Percentiles rank a stretch among this genome's conserved stretches.
Evolutionary conservation across 2,113 vertebrate genomes (phyloP).

Genomic region (Chionodraco myersi): DNA sequence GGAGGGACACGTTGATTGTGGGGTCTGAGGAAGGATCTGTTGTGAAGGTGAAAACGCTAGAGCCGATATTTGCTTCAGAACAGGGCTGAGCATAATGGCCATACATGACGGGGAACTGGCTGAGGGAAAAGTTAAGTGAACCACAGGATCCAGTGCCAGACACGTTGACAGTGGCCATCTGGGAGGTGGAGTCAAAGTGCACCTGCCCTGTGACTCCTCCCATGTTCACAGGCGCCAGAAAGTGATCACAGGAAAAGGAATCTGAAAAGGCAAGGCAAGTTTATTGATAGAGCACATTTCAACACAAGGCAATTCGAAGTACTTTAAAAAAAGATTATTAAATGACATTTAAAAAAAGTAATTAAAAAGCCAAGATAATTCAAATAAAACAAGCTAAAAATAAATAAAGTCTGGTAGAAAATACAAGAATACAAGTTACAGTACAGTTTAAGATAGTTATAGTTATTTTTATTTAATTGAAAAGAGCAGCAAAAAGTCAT

Average conservation of each 20-base stretch:
- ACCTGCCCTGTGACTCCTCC: conserved; percentile 80
- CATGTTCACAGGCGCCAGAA: conserved; percentile 82
- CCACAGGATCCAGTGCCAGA: conserved; percentile 69
- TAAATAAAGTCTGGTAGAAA: no score
- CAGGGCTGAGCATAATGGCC: conserved; percentile 81
- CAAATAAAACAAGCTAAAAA: no score
- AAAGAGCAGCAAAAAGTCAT: no score
- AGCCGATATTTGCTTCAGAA: conserved; percentile 73
- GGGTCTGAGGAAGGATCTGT: conserved; percentile 9
- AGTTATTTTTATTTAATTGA: no score
- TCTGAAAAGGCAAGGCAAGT: conserved; percentile 60
- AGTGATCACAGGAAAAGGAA: conserved; percentile 61
- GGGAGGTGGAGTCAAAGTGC: conserved; percentile 66
- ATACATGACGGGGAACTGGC: conserved; percentile 82
- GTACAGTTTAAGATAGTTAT: no score
- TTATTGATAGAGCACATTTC: no score
- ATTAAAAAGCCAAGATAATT: no score
- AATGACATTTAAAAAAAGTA: no score
- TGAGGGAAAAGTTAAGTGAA: conserved; percentile 72
- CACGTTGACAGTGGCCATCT: conserved; percentile 66
- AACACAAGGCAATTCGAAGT: no score
- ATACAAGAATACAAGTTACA: no score
- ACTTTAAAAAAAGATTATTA: no score
- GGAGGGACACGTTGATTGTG: conserved; percentile 35
- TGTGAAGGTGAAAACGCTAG: conserved; percentile 62